Base-by-base conservation (phyloP, 2,888 invertebrate species). In the Lithophane ornitopus region DNA sequence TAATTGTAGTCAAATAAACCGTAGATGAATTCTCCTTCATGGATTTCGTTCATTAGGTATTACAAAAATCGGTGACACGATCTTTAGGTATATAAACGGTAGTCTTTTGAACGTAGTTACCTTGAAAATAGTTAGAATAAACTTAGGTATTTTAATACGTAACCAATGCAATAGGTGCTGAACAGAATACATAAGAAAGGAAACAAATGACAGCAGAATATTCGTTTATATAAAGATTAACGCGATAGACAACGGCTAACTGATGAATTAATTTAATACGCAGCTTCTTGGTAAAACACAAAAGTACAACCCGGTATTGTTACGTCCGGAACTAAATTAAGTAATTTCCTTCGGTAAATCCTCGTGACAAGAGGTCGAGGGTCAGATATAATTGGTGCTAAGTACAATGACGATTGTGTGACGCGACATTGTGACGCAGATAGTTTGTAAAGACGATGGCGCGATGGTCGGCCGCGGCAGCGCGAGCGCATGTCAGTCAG, bases 401-500 rank as follows among this genome's bases (percentile, higher is more conserved):
- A 66, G 26, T 39, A 69, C 62, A 74, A 74, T 89, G 87, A 86
- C 85, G 89, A 81, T 76, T 65, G 70, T 70, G 70, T 90, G 89
- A 89, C 89, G 88, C 81, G 83, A 74, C 58, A 65, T 56, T 77
- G 70, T 86, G 86, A 86, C 85, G 89, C 82, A 74, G 81, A 66
- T 71, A 63, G 81, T 84, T 87, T 81, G 86, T 74, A 81, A 84
- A 85, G 85, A 81, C 75, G 80, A 76, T 61, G 81, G 72, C 81
- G 71, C 85, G 85, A 65, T 84, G 84, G 87, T 73, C 69, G 83
- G 72, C 72, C 85, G 78, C 84, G 71, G 78, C 70, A 75, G 80
- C 86, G 89, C 88, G 88, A 85, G 89, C 90, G 90, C 91, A 75
- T 85, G 90, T 91, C 93, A 93, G 93, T 94, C 94, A 90, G 89